Percentiles rank a stretch among this genome's conserved stretches.
Conservation (phyloP, 2,888 invertebrate genomes). For the Ypsolopha sequella region DNA sequence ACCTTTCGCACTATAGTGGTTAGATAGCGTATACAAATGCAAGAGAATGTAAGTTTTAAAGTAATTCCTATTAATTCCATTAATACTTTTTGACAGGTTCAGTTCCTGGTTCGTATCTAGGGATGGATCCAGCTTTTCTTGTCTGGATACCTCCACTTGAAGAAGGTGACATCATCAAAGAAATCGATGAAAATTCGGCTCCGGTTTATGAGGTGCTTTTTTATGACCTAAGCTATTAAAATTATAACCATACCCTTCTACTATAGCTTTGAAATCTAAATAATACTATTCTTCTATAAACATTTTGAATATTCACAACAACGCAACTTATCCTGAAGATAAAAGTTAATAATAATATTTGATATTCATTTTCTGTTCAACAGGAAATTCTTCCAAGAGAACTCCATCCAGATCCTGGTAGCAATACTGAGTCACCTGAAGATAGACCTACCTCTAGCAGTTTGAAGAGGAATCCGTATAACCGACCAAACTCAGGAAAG, state of each 20-base stretch:
- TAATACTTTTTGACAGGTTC: constrained; percentile 64
- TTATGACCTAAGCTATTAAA: background rate
- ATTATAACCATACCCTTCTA: too few species aligned
- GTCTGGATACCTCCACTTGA: constrained; percentile 90
- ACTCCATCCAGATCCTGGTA: constrained; percentile 69
- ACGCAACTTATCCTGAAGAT: too few species aligned
- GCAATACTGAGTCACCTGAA: constrained; percentile 77
- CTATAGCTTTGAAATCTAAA: too few species aligned
- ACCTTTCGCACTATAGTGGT: too few species aligned
- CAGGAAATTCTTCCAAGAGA: constrained; percentile 66
- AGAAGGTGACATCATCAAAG: constrained; percentile 76
- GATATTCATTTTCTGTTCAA: constrained; percentile 6
- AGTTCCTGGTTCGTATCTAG: constrained; percentile 87
- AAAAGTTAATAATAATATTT: constrained; percentile 15
- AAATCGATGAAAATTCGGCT: constrained; percentile 63
- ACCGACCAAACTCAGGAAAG: constrained; percentile 41
- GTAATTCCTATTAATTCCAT: constrained; percentile 6
- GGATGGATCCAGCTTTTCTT: constrained; percentile 90
- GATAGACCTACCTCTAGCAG: constrained; percentile 61
- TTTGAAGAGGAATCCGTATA: constrained; percentile 36
- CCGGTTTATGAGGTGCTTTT: constrained; percentile 50
- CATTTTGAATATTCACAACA: too few species aligned
- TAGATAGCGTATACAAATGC: background rate
- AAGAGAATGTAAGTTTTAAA: background rate
- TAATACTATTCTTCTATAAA: too few species aligned